Conservation (phyloP, 2,797 vertebrate species). For the Bovichtus variegatus region DNA sequence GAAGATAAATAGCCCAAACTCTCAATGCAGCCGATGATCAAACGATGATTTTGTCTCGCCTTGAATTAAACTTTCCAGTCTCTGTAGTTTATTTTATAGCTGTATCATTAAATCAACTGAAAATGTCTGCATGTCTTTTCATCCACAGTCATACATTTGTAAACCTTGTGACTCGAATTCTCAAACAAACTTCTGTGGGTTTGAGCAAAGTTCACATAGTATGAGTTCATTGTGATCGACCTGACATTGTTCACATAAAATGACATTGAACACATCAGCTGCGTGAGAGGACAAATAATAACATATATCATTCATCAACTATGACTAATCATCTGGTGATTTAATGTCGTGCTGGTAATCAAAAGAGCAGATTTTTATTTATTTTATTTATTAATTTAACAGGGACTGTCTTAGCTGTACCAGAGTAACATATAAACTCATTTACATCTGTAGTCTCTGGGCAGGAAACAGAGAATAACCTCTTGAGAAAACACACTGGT, state of each 20-base stretch:
- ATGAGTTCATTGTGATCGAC: neutral
- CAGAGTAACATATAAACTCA: too few species aligned
- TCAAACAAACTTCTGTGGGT: neutral
- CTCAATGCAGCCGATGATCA: too few species aligned
- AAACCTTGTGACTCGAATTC: neutral
- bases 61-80: neutral
- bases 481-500: too few species aligned
- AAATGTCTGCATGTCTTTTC: neutral
- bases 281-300: neutral
- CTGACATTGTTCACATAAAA: neutral
- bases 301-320: neutral
- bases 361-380: neutral
- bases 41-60: too few species aligned
- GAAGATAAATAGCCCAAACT: too few species aligned
- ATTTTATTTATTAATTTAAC: too few species aligned
- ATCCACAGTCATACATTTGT: neutral
- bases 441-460: too few species aligned
- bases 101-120: too few species aligned
- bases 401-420: too few species aligned
- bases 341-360: neutral
- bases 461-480: too few species aligned
- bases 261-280: neutral
- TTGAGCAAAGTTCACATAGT: neutral
- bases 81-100: neutral
- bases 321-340: constrained; percentile 7